phyloP scores from a whole-genome alignment of 2,113 vertebrate genomes.

The Hemicordylus capensis region DNA sequence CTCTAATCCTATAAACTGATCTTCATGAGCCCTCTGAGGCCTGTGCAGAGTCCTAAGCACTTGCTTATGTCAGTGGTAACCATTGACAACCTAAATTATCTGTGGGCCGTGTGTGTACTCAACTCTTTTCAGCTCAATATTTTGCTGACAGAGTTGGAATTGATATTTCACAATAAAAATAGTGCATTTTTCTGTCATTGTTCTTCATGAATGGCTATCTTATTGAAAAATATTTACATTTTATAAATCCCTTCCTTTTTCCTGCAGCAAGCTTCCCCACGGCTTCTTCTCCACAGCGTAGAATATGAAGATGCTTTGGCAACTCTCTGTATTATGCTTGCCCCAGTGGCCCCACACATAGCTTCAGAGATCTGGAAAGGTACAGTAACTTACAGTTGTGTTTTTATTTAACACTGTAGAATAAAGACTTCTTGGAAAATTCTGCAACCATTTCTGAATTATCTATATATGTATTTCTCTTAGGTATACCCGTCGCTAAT shows the following conservation, averaged over 20 bases:
- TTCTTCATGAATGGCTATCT: not conserved
- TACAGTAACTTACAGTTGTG: constrained; percentile 65
- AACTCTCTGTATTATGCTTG: constrained; percentile 85
- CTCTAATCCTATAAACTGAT: not conserved
- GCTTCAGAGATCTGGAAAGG: constrained; percentile 97
- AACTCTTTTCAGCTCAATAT: not conserved
- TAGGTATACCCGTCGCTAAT: no score
- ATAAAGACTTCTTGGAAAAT: not conserved
- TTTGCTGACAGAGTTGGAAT: not conserved
- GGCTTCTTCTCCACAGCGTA: constrained; percentile 83
- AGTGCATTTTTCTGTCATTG: not conserved
- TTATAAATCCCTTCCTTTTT: constrained; percentile 14
- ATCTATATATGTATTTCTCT: no score
- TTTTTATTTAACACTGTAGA: not conserved
- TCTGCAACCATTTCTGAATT: no score
- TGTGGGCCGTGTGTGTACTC: not conserved
- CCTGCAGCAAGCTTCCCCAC: constrained; percentile 78
- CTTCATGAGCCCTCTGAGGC: fast-evolving
- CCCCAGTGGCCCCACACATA: constrained; percentile 92
- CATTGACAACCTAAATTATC: not conserved
- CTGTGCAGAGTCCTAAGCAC: not conserved
- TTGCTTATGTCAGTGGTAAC: not conserved
- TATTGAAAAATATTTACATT: not conserved
- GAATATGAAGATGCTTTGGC: constrained; percentile 93
- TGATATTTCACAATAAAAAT: not conserved